Percentiles rank a stretch among this genome's conserved stretches.
Conservation (phyloP, 2,113 vertebrate genomes). For the Pelecanoides urinatrix region DNA sequence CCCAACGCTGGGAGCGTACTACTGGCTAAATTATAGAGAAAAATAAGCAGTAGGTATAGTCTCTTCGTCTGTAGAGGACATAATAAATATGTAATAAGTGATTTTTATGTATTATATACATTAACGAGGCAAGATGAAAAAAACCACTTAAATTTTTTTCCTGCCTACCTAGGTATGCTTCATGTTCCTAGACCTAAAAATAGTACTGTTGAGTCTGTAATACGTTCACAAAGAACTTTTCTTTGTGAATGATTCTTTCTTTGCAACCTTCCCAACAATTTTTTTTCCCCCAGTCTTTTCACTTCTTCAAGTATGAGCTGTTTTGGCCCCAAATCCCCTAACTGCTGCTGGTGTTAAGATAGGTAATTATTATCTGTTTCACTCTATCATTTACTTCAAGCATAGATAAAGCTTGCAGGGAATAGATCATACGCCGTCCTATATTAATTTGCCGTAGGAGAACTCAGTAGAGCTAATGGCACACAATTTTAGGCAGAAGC, state of each 20-base stretch:
- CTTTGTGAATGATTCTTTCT: not conserved
- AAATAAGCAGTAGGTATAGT: not conserved
- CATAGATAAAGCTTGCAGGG: not conserved
- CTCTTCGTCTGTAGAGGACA: not conserved
- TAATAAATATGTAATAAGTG: not conserved
- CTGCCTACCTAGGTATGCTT: not conserved
- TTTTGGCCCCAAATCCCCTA: not conserved
- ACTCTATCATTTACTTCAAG: not conserved
- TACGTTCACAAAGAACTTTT: not conserved
- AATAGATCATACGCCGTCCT: not conserved
- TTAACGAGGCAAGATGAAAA: not conserved
- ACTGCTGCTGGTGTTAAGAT: not conserved
- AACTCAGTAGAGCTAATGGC: not conserved
- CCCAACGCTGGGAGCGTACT: not conserved
- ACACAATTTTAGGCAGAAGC: not conserved
- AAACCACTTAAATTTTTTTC: fast-evolving
- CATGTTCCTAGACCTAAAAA: not conserved
- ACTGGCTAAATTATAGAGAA: not conserved
- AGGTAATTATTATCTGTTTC: not conserved
- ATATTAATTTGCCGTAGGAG: not conserved
- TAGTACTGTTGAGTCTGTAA: not conserved
- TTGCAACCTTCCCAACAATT: not conserved
- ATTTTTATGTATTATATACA: not conserved
- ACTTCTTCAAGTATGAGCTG: not conserved
- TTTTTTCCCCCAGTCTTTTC: not conserved